A percentile compares a stretch with the other conserved stretches of the same genome.
These are phyloP conservation scores for Acanthosoma haemorrhoidale DNA, from an alignment of 2,888 invertebrate species.

Conservation along the genomic window DNA sequence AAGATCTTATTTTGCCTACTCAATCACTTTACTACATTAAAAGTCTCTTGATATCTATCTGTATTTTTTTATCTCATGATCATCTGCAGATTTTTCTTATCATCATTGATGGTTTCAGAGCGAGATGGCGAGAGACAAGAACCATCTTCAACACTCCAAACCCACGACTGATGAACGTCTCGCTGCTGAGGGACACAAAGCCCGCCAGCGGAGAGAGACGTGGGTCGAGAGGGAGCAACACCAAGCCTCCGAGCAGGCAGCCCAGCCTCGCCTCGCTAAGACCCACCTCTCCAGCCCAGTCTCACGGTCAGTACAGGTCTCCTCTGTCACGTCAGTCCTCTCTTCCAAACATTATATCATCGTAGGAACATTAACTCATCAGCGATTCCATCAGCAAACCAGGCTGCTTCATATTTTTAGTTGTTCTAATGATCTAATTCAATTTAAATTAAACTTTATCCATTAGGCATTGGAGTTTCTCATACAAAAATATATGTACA, in stretches of 20 bases:
- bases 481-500: too few species aligned
- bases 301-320: conserved; percentile 53
- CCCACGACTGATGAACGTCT: conserved; percentile 88
- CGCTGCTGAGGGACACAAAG: conserved; percentile 74
- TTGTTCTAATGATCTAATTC: too few species aligned
- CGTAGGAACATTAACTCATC: too few species aligned
- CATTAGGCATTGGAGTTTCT: too few species aligned
- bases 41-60: too few species aligned
- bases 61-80: too few species aligned
- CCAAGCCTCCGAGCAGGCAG: conserved; percentile 74
- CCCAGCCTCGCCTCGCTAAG: conserved; percentile 79
- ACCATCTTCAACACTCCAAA: conserved; percentile 93
- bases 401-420: too few species aligned
- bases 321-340: neutral
- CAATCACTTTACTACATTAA: too few species aligned
- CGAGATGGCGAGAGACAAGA: conserved; percentile 84
- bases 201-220: conserved; percentile 70
- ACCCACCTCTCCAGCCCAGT: conserved; percentile 66
- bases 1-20: too few species aligned
- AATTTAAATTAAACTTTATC: too few species aligned
- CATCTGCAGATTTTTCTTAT: too few species aligned
- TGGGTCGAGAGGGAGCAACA: conserved; percentile 71
- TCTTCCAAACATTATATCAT: neutral
- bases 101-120: conserved; percentile 56
- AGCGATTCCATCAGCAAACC: too few species aligned